Conservation (phyloP, 2,888 invertebrate genomes). For the Leptinotarsa haldemani region DNA sequence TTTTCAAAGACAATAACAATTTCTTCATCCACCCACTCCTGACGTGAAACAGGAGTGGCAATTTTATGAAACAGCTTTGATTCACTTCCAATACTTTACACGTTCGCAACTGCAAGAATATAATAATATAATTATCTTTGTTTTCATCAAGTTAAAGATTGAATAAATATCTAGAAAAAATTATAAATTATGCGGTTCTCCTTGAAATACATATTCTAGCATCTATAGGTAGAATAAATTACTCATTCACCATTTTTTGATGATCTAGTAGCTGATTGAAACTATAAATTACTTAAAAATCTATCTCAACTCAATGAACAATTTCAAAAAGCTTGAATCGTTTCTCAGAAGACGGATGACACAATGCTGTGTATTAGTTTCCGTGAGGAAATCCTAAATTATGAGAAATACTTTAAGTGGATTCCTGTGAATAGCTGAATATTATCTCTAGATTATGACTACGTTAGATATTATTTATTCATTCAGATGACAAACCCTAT, state of each 20-base stretch:
- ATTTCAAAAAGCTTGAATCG: background rate
- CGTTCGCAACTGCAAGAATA: background rate
- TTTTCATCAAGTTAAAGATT: constrained; percentile 3
- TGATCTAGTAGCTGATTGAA: background rate
- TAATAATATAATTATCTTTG: constrained; percentile 5
- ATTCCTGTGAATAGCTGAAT: background rate
- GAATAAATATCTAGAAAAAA: background rate
- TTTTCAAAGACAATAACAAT: background rate
- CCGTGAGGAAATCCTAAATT: constrained; percentile 17
- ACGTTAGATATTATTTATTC: constrained; percentile 2
- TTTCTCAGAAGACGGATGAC: background rate
- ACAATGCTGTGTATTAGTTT: background rate
- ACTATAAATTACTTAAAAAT: background rate
- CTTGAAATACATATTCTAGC: constrained; percentile 7
- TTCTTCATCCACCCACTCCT: background rate
- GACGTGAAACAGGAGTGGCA: background rate
- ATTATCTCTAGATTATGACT: constrained; percentile 9
- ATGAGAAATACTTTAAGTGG: background rate
- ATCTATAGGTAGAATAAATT: background rate
- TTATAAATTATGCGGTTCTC: constrained; percentile 1
- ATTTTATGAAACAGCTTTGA: background rate
- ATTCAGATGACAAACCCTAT: background rate
- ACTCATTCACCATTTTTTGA: background rate
- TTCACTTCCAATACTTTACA: background rate
- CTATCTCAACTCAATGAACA: background rate